Percentiles rank a stretch among this genome's conserved stretches.
Conservation (phyloP, 2,113 vertebrate species). For the Corynorhinus townsendii region DNA sequence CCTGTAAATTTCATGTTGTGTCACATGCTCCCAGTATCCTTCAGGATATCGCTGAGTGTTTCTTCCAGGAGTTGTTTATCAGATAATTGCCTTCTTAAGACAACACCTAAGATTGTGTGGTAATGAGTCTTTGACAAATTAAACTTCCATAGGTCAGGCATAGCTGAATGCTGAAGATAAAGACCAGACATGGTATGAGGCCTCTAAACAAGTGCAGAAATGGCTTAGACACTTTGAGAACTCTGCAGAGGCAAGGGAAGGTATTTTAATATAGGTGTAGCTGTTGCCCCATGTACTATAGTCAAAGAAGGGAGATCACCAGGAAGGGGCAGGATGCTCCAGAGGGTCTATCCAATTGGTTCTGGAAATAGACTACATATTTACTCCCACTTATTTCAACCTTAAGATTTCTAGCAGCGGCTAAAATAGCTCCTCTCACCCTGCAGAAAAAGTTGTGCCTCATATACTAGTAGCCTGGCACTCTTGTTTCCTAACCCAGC, state of each 20-base stretch:
- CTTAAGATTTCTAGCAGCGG: not conserved
- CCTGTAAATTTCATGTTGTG: not conserved
- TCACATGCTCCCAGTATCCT: not conserved
- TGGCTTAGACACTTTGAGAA: not conserved
- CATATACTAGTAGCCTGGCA: not conserved
- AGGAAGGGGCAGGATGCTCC: not conserved
- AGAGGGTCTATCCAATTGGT: not conserved
- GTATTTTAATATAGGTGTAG: not conserved
- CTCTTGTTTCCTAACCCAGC: not conserved
- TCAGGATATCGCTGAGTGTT: not conserved
- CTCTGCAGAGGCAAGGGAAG: not conserved
- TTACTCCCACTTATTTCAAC: not conserved
- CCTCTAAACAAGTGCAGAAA: not conserved
- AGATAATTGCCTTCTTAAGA: not conserved
- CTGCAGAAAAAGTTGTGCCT: not conserved
- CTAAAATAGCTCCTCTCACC: not conserved
- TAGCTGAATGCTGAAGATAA: not conserved
- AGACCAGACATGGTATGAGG: not conserved
- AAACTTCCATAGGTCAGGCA: not conserved
- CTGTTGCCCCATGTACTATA: not conserved
- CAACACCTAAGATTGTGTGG: not conserved
- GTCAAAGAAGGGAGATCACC: not conserved
- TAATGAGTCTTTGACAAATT: not conserved
- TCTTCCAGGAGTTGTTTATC: not conserved
- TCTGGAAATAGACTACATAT: not conserved